These are phyloP conservation scores for Amblyornis subalaris DNA, from an alignment of 2,113 vertebrate species.

Conservation along the genomic window DNA sequence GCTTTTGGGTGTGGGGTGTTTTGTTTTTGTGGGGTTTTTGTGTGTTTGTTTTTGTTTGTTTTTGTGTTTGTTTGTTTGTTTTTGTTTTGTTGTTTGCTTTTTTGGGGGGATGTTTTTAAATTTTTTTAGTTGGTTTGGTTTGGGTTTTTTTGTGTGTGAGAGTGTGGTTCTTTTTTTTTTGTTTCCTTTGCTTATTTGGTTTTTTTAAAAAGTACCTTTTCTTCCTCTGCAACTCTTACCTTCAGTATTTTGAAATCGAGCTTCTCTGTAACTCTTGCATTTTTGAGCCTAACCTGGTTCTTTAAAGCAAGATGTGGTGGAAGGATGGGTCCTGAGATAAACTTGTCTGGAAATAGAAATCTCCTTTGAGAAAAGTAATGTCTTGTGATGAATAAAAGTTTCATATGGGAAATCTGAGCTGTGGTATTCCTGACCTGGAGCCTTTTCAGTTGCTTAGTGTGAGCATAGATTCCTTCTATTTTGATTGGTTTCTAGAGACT, in stretches of 20 bases:
- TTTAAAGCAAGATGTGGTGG: neutral
- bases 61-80: neutral
- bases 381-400: neutral
- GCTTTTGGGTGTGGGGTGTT: neutral
- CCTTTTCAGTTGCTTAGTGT: neutral
- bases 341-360: neutral
- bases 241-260: neutral
- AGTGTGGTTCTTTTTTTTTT: neutral
- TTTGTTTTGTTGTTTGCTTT: neutral
- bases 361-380: neutral
- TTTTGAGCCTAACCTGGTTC: neutral
- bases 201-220: neutral
- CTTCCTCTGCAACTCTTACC: neutral
- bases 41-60: accelerated
- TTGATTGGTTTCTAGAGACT: neutral
- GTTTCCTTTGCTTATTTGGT: neutral
- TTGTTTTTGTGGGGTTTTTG: neutral
- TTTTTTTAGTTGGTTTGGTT: no score
- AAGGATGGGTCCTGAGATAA: neutral
- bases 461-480: neutral
- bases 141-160: neutral
- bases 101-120: neutral
- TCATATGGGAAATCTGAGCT: neutral
- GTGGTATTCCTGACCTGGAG: neutral
- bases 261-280: neutral